Evolutionary conservation across 1,140 invertebrate genomes (phyloP), one percentile per base, ranked within the genome.

Genomic region (Aradophagus sp.): DNA sequence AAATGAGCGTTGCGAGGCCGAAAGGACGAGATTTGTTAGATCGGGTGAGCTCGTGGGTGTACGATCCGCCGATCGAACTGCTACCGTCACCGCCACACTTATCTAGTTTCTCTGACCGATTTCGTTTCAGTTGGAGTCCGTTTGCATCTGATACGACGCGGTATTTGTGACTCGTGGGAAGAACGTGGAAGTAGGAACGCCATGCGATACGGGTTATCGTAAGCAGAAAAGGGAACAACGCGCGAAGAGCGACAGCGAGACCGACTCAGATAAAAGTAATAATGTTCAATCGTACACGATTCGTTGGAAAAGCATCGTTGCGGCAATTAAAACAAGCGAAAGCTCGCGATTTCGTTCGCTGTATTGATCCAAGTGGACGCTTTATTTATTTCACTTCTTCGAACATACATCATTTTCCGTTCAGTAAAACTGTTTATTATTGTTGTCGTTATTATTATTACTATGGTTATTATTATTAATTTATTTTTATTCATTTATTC

Each of bases 81-180:
- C 67, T 38, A 58, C 67, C 47, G 67, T 52, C 38, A 27, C 32
- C 38, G 67, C 67, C 45, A 65, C 42, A 71, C 53, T 71, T 71
- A 71, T 71, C 67, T 71, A 63, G 67, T 71, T 71, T 71, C 67
- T 71, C 67, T 55, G 67, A 65, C 67, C 67, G 67, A 71, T 71
- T 72, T 72, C 36, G 61, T 72, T 72, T 42, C 34, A 50, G 53
- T 61, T 45, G 13, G 68, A 66, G 55, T 72, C 56, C 52, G 56
- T 68, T 73, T 67, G 58, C 63, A 67, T 67, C 47, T 63, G 70
- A 73, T 59, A 73, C 52, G n/a, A n/a, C 58, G 35, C 26, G 20
- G 48, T 67, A 58, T 67, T 68, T 55, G 70, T 61, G 26, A 62
- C 59, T 73, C 70, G 71, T 73, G 71, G 55, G 71, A 73, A 68